A percentile compares a stretch with the other conserved stretches of the same genome.
Evolutionary conservation across 2,888 invertebrate species (phyloP).

Genomic region (Drosophila nr. perissopoda): DNA sequence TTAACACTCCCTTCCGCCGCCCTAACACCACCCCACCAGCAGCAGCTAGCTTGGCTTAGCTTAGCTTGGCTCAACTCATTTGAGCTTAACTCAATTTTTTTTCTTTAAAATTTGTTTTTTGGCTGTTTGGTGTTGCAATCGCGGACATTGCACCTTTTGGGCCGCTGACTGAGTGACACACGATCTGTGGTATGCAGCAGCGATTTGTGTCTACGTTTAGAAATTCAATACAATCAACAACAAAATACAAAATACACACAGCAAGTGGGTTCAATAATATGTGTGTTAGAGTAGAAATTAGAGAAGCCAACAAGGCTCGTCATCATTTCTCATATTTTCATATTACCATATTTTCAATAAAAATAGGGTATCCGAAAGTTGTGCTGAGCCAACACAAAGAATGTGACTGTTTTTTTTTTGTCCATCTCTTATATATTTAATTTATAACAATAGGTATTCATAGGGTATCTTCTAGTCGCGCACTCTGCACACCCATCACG

Average conservation of each 20-base stretch:
- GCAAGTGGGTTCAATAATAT: constrained; percentile 53
- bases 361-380: background rate
- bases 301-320: constrained; percentile 47
- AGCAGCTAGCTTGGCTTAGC: background rate
- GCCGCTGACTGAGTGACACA: constrained; percentile 57
- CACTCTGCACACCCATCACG: background rate
- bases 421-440: background rate
- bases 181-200: constrained; percentile 77
- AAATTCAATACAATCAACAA: constrained; percentile 64
- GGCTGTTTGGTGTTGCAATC: constrained; percentile 69
- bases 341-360: background rate
- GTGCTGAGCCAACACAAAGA: background rate
- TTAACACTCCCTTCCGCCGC: constrained; percentile 24
- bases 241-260: constrained; percentile 12
- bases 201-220: constrained; percentile 81
- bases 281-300: constrained; percentile 49
- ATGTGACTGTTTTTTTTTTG: background rate
- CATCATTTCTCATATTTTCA: constrained; percentile 42
- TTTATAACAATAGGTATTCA: background rate
- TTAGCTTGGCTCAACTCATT: constrained; percentile 7
- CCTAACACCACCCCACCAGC: constrained; percentile 6
- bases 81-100: constrained; percentile 11
- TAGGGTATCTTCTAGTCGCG: background rate
- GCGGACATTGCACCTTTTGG: constrained; percentile 79
- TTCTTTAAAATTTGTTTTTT: constrained; percentile 12